Evolutionary conservation across 2,113 vertebrate species (phyloP).

Genomic region (Haliaeetus leucogaster): DNA sequence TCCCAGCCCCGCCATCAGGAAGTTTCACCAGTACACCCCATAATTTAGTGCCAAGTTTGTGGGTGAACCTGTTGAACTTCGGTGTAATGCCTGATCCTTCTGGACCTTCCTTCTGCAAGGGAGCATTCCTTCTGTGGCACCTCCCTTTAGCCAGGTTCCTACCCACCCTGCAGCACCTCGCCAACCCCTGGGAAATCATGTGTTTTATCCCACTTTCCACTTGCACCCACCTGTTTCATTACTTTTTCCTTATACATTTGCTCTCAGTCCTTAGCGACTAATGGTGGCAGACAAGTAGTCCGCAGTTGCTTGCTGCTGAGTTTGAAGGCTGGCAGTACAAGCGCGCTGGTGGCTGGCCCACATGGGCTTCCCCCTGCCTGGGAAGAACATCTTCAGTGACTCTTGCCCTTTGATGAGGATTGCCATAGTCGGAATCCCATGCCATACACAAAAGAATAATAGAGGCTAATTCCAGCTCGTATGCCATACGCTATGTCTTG

Average conservation of each 20-base stretch:
- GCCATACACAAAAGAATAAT: neutral
- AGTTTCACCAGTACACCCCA: neutral
- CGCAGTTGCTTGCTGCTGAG: neutral
- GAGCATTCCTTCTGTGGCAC: neutral
- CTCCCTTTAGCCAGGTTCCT: neutral
- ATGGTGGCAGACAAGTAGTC: neutral
- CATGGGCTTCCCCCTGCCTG: neutral
- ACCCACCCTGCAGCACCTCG: neutral
- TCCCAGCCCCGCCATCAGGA: neutral
- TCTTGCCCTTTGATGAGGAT: neutral
- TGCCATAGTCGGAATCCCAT: neutral
- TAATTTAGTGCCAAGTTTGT: neutral
- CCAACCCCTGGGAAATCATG: neutral
- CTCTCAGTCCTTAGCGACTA: neutral
- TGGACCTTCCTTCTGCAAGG: neutral
- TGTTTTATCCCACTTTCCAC: neutral
- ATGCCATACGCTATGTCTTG: rapidly evolving
- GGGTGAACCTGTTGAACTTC: neutral
- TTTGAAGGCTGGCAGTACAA: neutral
- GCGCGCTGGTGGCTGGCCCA: rapidly evolving
- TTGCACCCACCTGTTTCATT: neutral
- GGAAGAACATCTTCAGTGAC: neutral
- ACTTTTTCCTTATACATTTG: neutral
- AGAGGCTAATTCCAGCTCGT: neutral
- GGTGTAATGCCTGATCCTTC: neutral